Base-by-base conservation (phyloP, 2,888 invertebrate species). In the Thumatha senex region DNA sequence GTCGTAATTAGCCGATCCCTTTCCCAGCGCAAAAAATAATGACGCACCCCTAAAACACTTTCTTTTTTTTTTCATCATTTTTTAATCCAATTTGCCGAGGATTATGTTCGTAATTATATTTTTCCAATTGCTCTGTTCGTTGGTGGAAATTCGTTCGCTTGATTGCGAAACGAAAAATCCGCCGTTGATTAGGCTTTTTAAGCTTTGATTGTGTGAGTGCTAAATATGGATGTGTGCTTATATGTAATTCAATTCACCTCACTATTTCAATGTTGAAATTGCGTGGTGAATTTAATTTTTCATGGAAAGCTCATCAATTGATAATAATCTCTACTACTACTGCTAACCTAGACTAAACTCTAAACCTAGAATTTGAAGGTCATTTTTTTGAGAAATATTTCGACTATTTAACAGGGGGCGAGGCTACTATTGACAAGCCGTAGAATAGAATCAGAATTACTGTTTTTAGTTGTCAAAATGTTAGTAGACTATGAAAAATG, bases 91-190 rank as follows among this genome's bases (percentile, higher is more conserved):
- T 92, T 92, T 92, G 84, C 83, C 75, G 85, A 77, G 92, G 92
- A 92, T 92, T 92, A 92, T 92, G 86, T 87, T 78, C 83, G 92
- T 92, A 91, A 92, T 92, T 92, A 92, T 92, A 90, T 90, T 90
- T 91, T 91, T 89, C 88, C 91, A 78, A 90, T 90, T 90, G 90
- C 89, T 79, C 75, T 76, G 74, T 61, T 67, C 54, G 78, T 78
- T 77, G 73, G 76, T 78, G 81, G 78, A 82, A 85, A 84, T 83
- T 83, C 82, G 82, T 76, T 72, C 82, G 87, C 70, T 76, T 87
- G 88, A 89, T 89, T 87, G 86, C 86, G 78, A 82, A 73, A 75
- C 78, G 82, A 82, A 84, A 84, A 84, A 83, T 84, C 80, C 78
- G 71, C 63, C 66, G 80, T 85, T 89, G 89, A 89, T 89, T 89